Evolutionary conservation across 30 jellyfish, hydroid and myxozoan genomes (phyloP).

Genomic region (Pelagia noctiluca): DNA sequence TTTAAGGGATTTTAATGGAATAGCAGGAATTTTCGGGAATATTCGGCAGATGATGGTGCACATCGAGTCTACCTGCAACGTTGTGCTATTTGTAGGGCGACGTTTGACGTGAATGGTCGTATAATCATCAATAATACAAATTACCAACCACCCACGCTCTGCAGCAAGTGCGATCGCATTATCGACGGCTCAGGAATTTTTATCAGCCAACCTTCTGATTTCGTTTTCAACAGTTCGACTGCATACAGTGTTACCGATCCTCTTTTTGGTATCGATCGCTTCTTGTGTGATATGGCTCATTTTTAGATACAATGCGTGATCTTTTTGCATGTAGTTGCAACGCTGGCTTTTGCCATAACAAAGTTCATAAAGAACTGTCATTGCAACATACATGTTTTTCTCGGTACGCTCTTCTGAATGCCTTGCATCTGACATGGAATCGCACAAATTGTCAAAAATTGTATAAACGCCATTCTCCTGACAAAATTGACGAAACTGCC

Average conservation of each 20-base stretch:
- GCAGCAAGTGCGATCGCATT: slow-evolving; percentile 28
- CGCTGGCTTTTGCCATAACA: no score
- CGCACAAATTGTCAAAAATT: no score
- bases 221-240: slow-evolving; percentile 52
- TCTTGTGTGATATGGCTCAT: slow-evolving; percentile 41
- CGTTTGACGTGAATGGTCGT: slow-evolving; percentile 28
- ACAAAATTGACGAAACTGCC: no score
- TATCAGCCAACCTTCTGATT: slow-evolving; percentile 17
- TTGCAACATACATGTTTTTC: no score
- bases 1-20: slow-evolving; percentile 16
- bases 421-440: no score
- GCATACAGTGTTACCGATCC: slow-evolving; percentile 29
- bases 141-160: slow-evolving; percentile 11
- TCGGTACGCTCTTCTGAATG: no score
- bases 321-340: slow-evolving; percentile 25
- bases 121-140: slow-evolving; percentile 37
- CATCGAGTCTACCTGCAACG: background rate
- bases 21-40: slow-evolving; percentile 17
- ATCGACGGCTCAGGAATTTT: slow-evolving; percentile 25
- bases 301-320: slow-evolving; percentile 24
- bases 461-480: no score
- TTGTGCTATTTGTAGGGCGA: slow-evolving; percentile 2
- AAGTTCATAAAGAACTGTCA: no score
- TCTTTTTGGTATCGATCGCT: slow-evolving; percentile 28
- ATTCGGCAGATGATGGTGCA: slow-evolving; percentile 43